Percentiles rank a stretch among this genome's conserved stretches.
phyloP scores from a whole-genome alignment of 2,113 vertebrate genomes.

The Fulmarus glacialis region DNA sequence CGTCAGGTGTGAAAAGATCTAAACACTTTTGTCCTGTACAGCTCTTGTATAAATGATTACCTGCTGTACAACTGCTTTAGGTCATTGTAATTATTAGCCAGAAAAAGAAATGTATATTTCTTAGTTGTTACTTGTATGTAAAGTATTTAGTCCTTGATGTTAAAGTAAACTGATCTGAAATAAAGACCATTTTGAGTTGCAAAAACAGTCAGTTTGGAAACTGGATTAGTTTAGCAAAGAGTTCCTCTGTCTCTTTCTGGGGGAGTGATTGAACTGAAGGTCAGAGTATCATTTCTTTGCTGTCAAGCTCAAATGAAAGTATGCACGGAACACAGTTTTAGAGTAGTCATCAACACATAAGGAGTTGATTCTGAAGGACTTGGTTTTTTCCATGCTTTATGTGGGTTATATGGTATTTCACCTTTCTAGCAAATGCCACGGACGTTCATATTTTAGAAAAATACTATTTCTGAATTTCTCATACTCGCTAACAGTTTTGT shows the following conservation, averaged over 20 bases:
- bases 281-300: background rate
- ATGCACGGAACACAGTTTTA: background rate
- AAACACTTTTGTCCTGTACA: background rate
- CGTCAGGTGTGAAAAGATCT: background rate
- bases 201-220: background rate
- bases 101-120: background rate
- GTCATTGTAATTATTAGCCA: background rate
- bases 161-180: background rate
- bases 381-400: background rate
- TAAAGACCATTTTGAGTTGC: background rate
- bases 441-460: background rate
- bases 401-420: background rate
- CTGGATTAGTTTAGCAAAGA: background rate
- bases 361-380: background rate
- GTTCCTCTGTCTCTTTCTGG: background rate
- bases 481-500: background rate
- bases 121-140: background rate
- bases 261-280: background rate
- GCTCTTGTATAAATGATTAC: rapidly evolving
- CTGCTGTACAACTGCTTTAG: background rate
- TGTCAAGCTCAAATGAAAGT: background rate
- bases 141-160: background rate
- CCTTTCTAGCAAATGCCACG: background rate
- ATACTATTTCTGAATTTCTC: background rate
- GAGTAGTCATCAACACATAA: background rate